Conservation (phyloP, 2,113 vertebrate genomes). For the Pachyramphus minor region DNA sequence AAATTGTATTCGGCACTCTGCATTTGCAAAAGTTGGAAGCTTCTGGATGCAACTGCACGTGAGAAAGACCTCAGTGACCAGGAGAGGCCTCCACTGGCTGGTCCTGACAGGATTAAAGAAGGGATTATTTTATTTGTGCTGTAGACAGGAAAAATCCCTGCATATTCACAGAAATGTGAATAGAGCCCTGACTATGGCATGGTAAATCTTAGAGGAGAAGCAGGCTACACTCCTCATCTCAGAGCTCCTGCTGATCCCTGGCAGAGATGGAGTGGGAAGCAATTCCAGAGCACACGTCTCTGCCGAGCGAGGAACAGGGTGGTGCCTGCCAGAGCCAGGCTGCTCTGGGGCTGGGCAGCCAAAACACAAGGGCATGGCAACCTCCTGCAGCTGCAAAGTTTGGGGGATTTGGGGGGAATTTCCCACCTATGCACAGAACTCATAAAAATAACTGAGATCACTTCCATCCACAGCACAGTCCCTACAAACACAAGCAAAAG, state of each 20-base stretch:
- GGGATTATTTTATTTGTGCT: neutral
- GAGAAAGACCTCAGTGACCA: neutral
- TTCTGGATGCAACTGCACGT: neutral
- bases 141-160: constrained; percentile 13
- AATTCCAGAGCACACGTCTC: neutral
- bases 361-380: neutral
- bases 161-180: constrained; percentile 5
- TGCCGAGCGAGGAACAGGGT: neutral
- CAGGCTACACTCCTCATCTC: neutral
- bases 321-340: neutral
- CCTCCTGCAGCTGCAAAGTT: neutral
- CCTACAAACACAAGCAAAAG: neutral
- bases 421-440: accelerated
- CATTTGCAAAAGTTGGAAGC: neutral
- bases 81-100: neutral
- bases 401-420: neutral
- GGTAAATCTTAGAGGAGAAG: neutral
- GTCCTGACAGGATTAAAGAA: neutral
- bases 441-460: neutral
- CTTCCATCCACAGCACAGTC: neutral
- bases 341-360: neutral
- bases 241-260: neutral
- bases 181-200: neutral
- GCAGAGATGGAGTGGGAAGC: neutral
- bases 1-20: neutral